phyloP scores from a whole-genome alignment of 2,797 vertebrate species.

The Austrolebias charrua region DNA sequence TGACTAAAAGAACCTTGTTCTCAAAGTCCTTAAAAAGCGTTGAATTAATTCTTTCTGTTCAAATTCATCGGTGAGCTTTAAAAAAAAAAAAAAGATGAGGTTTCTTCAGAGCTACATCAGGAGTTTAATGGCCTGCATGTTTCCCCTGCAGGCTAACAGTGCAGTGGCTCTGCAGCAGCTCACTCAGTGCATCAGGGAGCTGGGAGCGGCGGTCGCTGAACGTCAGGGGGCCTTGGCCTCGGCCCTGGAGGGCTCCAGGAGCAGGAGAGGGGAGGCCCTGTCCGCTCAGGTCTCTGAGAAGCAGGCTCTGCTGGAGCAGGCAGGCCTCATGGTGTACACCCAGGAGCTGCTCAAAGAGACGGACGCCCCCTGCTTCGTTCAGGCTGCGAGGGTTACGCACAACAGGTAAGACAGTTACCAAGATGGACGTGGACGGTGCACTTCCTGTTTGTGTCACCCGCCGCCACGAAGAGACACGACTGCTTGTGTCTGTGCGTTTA shows the following conservation, averaged over 20 bases:
- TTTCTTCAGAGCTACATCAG: too few species aligned
- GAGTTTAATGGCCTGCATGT: too few species aligned
- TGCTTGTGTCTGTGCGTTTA: too few species aligned
- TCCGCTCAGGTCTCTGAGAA: constrained; percentile 86
- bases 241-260: constrained; percentile 85
- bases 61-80: too few species aligned
- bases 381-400: constrained; percentile 91
- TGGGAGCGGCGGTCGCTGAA: constrained; percentile 85
- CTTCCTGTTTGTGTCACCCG: too few species aligned
- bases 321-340: constrained; percentile 89
- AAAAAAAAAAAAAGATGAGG: too few species aligned
- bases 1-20: too few species aligned
- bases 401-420: constrained; percentile 77
- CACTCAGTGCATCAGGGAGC: constrained; percentile 83
- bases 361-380: constrained; percentile 92
- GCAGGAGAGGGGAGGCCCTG: constrained; percentile 80
- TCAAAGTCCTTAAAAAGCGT: too few species aligned
- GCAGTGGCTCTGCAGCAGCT: constrained; percentile 88
- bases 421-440: neutral
- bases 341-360: constrained; percentile 96
- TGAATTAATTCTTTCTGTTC: too few species aligned
- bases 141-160: constrained; percentile 82
- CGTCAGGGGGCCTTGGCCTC: constrained; percentile 82
- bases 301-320: constrained; percentile 88
- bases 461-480: too few species aligned